A percentile compares a stretch with the other conserved stretches of the same genome.
phyloP scores from a whole-genome alignment of 2,797 vertebrate genomes.

The Natrix natrix region DNA sequence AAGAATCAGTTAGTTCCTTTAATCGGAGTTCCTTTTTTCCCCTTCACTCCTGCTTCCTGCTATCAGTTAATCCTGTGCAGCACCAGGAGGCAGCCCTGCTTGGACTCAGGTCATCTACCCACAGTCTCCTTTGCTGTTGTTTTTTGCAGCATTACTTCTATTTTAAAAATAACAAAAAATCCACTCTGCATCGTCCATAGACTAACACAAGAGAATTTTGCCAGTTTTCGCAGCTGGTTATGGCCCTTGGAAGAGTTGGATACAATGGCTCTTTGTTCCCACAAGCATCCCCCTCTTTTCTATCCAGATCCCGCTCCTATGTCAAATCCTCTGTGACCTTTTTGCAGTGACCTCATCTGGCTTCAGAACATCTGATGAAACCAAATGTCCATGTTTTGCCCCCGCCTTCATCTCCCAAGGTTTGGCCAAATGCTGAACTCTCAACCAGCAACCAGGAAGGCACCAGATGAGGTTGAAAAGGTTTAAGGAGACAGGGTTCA shows the following conservation, averaged over 20 bases:
- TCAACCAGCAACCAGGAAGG: not conserved
- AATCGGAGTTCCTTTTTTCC: not conserved
- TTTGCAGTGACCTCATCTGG: slow-evolving; percentile 62
- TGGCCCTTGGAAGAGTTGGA: slow-evolving; percentile 40
- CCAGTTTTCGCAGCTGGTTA: slow-evolving; percentile 58
- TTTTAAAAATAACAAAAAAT: not conserved
- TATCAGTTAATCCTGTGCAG: not conserved
- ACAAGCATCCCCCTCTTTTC: not conserved
- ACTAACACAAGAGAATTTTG: slow-evolving; percentile 44
- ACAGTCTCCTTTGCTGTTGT: not conserved
- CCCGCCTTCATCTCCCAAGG: not conserved
- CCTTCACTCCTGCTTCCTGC: not conserved
- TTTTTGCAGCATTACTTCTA: not conserved
- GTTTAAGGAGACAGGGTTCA: not conserved
- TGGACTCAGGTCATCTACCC: not conserved
- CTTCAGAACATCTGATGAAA: slow-evolving; percentile 49
- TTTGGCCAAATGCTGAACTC: not conserved
- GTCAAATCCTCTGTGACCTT: slow-evolving; percentile 53
- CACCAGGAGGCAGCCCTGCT: not conserved
- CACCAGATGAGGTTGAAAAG: not conserved
- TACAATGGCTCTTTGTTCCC: slow-evolving; percentile 67
- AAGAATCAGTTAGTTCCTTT: not conserved
- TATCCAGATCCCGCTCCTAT: slow-evolving; percentile 39
- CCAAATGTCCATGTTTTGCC: not conserved
- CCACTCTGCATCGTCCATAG: not conserved